Evolutionary conservation across 2,797 vertebrate species (phyloP).

Genomic region (Jordanella pulchra): DNA sequence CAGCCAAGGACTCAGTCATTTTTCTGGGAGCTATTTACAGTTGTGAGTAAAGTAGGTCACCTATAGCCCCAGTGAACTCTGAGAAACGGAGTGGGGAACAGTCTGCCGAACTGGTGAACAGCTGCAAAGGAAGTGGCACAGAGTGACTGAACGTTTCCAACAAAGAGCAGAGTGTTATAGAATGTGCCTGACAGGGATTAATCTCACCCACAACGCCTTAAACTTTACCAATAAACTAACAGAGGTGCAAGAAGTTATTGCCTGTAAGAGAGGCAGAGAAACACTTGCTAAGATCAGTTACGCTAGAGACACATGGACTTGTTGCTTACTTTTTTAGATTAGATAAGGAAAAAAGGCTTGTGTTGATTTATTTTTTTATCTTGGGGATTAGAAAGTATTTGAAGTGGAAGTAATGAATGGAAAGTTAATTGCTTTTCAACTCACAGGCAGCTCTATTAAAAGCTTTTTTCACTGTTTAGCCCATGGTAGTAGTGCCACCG

Average conservation of each 20-base stretch:
- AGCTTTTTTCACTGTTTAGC: conserved; percentile 19
- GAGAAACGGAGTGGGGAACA: conserved; percentile 17
- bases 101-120: conserved; percentile 5
- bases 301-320: conserved; percentile 49
- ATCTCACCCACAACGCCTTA: conserved; percentile 13
- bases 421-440: conserved; percentile 54
- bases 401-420: conserved; percentile 43
- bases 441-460: conserved; percentile 24
- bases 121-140: conserved; percentile 2
- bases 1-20: conserved; percentile 30
- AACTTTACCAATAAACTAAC: conserved; percentile 22
- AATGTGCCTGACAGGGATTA: conserved; percentile 7
- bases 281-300: conserved; percentile 54
- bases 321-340: conserved; percentile 47
- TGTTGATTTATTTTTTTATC: conserved; percentile 51
- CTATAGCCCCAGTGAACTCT: conserved; percentile 48
- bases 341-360: conserved; percentile 41
- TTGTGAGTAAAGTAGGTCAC: conserved; percentile 41
- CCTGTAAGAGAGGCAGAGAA: conserved; percentile 30
- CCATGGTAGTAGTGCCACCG: conserved; percentile 15
- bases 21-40: conserved; percentile 40
- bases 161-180: conserved; percentile 3
- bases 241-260: conserved; percentile 3
- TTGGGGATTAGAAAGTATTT: conserved; percentile 51
- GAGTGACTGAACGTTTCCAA: conserved; percentile 13